Evolutionary conservation across 2,888 invertebrate genomes (phyloP).

Genomic region (Temnothorax rugatulus): DNA sequence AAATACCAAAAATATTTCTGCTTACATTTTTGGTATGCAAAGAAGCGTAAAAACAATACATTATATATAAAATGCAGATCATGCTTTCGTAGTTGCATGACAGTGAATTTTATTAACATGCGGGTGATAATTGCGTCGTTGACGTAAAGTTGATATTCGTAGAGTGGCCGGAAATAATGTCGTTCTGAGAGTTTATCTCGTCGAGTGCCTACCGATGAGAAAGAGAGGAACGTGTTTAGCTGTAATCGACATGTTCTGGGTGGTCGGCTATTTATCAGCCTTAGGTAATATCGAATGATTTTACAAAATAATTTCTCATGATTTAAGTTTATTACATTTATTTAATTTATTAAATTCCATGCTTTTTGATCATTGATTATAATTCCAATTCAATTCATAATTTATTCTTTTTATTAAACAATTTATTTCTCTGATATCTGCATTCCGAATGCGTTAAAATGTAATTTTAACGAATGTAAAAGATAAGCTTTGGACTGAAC

Average conservation of each 20-base stretch:
- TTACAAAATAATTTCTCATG: neutral
- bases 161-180: constrained; percentile 84
- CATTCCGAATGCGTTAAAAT: neutral
- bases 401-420: constrained; percentile 21
- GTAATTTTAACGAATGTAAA: neutral
- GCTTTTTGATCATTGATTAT: neutral
- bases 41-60: neutral
- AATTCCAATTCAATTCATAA: neutral
- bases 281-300: constrained; percentile 59
- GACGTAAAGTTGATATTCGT: constrained; percentile 44
- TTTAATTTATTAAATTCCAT: neutral
- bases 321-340: constrained; percentile 1
- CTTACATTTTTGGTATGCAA: neutral
- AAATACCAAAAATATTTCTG: constrained; percentile 8
- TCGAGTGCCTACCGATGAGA: constrained; percentile 84
- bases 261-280: constrained; percentile 69
- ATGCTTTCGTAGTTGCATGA: neutral
- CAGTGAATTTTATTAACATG: neutral
- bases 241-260: constrained; percentile 84
- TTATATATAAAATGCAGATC: neutral
- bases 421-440: constrained; percentile 6
- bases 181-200: constrained; percentile 83
- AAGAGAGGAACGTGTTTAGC: constrained; percentile 84
- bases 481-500: neutral
- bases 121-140: neutral